Conservation (phyloP, 2,888 invertebrate genomes). For the Amblyteles armatorius region DNA sequence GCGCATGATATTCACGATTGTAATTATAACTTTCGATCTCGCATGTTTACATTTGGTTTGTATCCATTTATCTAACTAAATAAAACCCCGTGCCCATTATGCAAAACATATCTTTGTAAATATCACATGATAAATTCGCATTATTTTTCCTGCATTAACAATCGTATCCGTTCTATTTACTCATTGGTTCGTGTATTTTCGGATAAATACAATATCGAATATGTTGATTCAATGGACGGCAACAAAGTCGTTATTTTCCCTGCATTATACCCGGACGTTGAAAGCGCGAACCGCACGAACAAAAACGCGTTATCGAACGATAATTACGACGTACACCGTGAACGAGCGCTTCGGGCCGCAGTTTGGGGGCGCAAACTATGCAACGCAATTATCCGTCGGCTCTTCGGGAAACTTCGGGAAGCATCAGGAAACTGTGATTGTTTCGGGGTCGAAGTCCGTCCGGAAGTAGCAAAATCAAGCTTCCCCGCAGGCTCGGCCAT, state of each 20-base stretch:
- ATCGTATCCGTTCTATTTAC: neutral
- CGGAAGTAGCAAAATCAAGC: neutral
- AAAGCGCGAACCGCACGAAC: neutral
- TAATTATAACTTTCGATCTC: constrained; percentile 4
- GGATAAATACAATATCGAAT: neutral
- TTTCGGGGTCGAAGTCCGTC: constrained; percentile 14
- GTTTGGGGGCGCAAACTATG: constrained; percentile 73
- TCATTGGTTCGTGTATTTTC: neutral
- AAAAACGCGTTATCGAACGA: neutral
- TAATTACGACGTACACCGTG: neutral
- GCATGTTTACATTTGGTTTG: neutral
- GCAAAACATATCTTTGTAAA: neutral
- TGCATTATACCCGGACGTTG: neutral
- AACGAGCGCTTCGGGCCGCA: neutral
- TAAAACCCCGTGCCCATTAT: neutral
- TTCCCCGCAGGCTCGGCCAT: constrained; percentile 1
- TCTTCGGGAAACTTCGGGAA: neutral
- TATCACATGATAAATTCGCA: neutral
- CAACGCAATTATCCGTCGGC: constrained; percentile 72
- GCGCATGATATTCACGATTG: constrained; percentile 9
- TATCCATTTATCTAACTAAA: neutral
- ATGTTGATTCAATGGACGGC: neutral
- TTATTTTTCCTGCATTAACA: neutral
- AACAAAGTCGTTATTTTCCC: neutral
- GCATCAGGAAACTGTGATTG: constrained; percentile 37